Evolutionary conservation across 2,888 invertebrate species (phyloP), one percentile per base, ranked within the genome.

Genomic region (Thereva unica): DNA sequence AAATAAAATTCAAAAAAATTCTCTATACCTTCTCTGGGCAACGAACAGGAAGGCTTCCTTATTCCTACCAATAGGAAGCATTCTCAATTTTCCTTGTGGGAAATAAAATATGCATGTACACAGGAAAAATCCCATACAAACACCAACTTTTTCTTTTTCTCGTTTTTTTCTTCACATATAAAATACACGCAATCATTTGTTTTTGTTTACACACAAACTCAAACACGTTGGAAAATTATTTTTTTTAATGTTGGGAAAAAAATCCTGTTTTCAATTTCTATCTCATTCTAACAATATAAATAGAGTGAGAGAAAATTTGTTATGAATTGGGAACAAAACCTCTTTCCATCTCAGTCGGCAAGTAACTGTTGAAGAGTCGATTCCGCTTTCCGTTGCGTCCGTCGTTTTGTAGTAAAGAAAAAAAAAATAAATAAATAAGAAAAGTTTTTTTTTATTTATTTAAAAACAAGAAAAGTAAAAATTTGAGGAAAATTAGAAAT

Each of bases 291-390:
- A 5, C 53, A 9, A n/a, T 35, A 12, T 42, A 8, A 45, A 5
- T 38, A 34, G 52, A 57, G 6, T 23, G 44, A 42, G 37, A 50
- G 4, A 42, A 50, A 49, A 44, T 44, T 34, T 66, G 61, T 66
- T 66, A 68, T 68, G 68, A 66, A 68, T 68, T 68, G 55, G 42
- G 38, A 59, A 42, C 49, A 66, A 66, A 66, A 55, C 8, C 41
- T n/a, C 52, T 10, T 63, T 63, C 42, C 10, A 42, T 53, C 54
- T 66, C 67, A 69, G 69, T 69, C 67, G 69, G 69, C 61, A 45
- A 63, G 65, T 47, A 68, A 65, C 68, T 65, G 59, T 65, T 64
- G 68, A 65, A 68, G 63, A 41, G 59, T 37, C 52, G 35, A 41
- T 61, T 49, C 34, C 61, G 65, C 40, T 5, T 12, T 37, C 37